Conservation (phyloP, 2,113 vertebrate species). For the Prunella himalayana region DNA sequence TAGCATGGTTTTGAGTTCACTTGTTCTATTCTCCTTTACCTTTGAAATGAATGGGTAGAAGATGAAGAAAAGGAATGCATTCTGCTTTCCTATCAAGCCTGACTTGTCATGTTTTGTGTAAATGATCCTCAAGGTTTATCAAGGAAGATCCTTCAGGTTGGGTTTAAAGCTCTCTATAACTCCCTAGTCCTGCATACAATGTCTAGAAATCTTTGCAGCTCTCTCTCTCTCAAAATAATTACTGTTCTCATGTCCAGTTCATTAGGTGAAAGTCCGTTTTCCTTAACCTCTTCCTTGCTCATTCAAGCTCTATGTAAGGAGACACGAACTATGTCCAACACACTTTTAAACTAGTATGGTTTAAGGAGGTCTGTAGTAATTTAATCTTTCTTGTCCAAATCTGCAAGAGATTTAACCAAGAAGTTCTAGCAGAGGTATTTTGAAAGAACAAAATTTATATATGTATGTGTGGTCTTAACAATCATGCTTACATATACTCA, state of each 20-base stretch:
- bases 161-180: not conserved
- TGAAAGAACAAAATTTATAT: not conserved
- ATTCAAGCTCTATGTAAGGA: not conserved
- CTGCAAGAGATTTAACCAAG: not conserved
- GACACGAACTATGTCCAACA: not conserved
- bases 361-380: not conserved
- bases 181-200: not conserved
- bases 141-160: not conserved
- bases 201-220: not conserved
- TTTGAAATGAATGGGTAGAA: not conserved
- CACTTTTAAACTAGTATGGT: not conserved
- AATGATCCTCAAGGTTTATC: not conserved
- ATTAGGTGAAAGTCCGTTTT: not conserved
- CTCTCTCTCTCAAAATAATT: not conserved
- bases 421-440: not conserved
- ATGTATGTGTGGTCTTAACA: not conserved
- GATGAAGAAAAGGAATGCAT: not conserved
- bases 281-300: not conserved
- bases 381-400: not conserved
- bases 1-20: not conserved
- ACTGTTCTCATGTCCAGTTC: not conserved
- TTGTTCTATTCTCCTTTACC: not conserved
- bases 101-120: not conserved
- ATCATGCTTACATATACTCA: not conserved
- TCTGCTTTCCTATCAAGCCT: not conserved